These are phyloP conservation scores for Semicossyphus pulcher DNA, from an alignment of 2,113 vertebrate genomes.

Conservation along the genomic window DNA sequence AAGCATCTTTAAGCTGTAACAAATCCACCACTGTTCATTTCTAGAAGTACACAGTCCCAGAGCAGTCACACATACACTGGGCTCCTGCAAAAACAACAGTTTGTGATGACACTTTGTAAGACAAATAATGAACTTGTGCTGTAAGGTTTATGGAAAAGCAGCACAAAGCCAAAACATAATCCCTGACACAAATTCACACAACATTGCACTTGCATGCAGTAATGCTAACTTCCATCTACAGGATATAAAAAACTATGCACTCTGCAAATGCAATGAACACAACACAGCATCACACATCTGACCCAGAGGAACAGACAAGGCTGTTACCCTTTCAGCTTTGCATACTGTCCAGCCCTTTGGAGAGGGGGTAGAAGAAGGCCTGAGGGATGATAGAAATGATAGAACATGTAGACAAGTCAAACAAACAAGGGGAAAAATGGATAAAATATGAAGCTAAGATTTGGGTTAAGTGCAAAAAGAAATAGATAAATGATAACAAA, in stretches of 20 bases:
- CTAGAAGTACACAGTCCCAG: background rate
- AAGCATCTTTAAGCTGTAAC: too few species aligned
- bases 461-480: background rate
- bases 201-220: slow-evolving; percentile 30
- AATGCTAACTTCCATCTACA: background rate
- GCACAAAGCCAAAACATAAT: background rate
- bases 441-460: background rate
- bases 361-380: background rate
- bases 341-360: slow-evolving; percentile 20
- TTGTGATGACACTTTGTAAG: background rate
- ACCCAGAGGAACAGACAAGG: background rate
- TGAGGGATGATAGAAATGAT: slow-evolving; percentile 26
- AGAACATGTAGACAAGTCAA: background rate
- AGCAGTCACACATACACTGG: background rate
- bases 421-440: background rate
- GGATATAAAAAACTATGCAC: background rate
- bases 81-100: too few species aligned
- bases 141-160: background rate
- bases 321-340: slow-evolving; percentile 56
- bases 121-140: background rate
- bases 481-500: too few species aligned
- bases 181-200: background rate
- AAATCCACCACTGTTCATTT: too few species aligned
- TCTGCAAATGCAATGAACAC: slow-evolving; percentile 24
- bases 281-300: slow-evolving; percentile 20